Evolutionary conservation across 2,113 vertebrate genomes (phyloP).

Genomic region (Machaerirhynchus nigripectus): DNA sequence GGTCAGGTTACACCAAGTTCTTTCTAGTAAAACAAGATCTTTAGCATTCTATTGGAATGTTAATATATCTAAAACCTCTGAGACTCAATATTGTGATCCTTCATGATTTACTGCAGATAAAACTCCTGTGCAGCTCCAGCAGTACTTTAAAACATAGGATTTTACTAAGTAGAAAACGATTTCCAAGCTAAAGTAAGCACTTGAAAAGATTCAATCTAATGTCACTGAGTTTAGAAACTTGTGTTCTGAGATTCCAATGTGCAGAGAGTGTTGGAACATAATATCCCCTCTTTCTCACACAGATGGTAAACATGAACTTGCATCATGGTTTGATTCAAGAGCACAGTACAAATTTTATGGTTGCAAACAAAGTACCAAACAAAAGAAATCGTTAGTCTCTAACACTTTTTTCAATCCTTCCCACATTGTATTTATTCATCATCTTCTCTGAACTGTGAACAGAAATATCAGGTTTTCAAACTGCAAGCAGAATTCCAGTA

Average conservation of each 20-base stretch:
- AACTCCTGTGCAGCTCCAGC: neutral
- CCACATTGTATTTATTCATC: neutral
- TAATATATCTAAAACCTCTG: conserved; percentile 63
- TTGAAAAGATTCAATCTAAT: conserved; percentile 34
- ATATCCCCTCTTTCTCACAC: neutral
- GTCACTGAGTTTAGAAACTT: conserved; percentile 7
- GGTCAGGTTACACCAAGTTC: conserved; percentile 67
- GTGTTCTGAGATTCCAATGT: neutral
- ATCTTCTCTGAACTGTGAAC: neutral
- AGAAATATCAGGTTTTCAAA: neutral
- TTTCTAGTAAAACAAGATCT: conserved; percentile 52
- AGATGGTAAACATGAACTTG: neutral
- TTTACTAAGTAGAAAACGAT: conserved; percentile 26
- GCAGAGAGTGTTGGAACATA: neutral
- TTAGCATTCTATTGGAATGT: conserved; percentile 46
- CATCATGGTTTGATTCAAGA: neutral
- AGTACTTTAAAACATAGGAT: conserved; percentile 37
- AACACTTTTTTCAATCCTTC: neutral
- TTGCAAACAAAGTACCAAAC: neutral
- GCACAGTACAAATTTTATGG: neutral
- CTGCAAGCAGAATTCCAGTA: neutral
- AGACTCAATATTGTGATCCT: conserved; percentile 56
- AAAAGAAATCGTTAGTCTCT: neutral
- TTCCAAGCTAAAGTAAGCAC: conserved; percentile 40
- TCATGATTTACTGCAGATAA: conserved; percentile 45